Percentiles rank a stretch among this genome's conserved stretches.
Evolutionary conservation across 2,888 invertebrate species (phyloP).

Genomic region (Euspilapteryx auroguttella): DNA sequence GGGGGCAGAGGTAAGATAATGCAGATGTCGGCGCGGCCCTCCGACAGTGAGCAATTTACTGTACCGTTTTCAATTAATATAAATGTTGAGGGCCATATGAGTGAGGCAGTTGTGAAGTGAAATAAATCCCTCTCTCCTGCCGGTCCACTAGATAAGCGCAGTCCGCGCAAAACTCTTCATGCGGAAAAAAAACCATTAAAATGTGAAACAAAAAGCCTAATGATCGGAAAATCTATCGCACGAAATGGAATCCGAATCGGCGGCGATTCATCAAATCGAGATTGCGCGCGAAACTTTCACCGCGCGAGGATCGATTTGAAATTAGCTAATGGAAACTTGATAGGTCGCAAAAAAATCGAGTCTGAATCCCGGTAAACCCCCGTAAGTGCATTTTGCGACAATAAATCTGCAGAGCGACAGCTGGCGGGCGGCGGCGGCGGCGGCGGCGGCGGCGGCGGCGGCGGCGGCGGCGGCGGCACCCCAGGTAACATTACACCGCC

Average conservation of each 20-base stretch:
- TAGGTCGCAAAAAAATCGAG: conserved; percentile 54
- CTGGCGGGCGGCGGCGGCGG: conserved; percentile 34
- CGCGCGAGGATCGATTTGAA: conserved; percentile 38
- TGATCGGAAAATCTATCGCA: no score
- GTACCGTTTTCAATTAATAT: conserved; percentile 47
- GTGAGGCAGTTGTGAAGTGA: no score
- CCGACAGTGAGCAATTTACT: conserved; percentile 42
- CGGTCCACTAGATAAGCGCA: neutral
- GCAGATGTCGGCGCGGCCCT: conserved; percentile 48
- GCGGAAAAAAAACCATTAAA: no score
- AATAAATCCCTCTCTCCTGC: conserved; percentile 1
- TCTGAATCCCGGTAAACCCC: conserved; percentile 34
- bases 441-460: no score
- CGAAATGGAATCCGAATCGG: no score
- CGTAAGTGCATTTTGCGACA: conserved; percentile 43
- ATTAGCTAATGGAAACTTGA: conserved; percentile 61
- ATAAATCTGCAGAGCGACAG: conserved; percentile 51
- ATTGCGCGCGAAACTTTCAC: conserved; percentile 31
- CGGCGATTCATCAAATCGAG: conserved; percentile 48
- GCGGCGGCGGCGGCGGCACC: no score
- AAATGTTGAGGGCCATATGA: no score
- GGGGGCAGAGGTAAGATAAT: conserved; percentile 59
- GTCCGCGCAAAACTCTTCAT: no score
- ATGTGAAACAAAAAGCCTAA: no score
- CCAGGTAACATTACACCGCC: conserved; percentile 41